Base-by-base conservation (phyloP, 2,888 invertebrate genomes). In the Ophion ventricosus region DNA sequence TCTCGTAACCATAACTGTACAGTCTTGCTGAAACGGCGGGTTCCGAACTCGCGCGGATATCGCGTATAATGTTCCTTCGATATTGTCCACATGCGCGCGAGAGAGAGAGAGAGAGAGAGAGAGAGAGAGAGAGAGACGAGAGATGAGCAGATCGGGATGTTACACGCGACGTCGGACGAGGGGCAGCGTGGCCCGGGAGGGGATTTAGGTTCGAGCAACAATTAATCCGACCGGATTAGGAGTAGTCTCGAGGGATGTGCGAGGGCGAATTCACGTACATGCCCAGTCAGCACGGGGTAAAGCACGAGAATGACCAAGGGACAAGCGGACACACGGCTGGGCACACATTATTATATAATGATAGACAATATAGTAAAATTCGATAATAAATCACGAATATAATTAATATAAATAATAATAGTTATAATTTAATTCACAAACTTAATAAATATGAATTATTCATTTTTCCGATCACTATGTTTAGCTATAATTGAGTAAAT, bases 211-310 rank as follows among this genome's bases (percentile, higher is more conserved):
- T 87, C 84, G 79, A 87, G 87, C 84, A 77, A 79, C 84, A 82
- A 82, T 89, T 89, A 88, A 89, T 88, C 86, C 83, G 83, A 80
- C 87, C 87, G 80, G 82, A 88, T 88, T 87, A 85, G 88, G 86
- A 89, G 85, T 84, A 83, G 83, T 81, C 85, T 29, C 61, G 84
- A 78, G 67, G 84, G 57, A 67, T 82, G 79, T 76, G 59, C 74
- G 67, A 69, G 84, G 84, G 69, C 29, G 59, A 29, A 26, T 69
- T 43, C 69, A 69, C 77, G 69, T 77, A 49, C 26, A 25, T 11
- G 77, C 69, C 69, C 69, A 77, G 69, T 77, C 77, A 77, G 77
- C 77, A 29, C 14, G 25, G 29, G 69, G 59, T 26, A 77, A 61
- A 59, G n/a, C n/a, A n/a, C 43, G 67, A 57, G 54, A 69, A 77